Conservation (phyloP, 2,888 invertebrate species). For the Phorcus lineatus region DNA sequence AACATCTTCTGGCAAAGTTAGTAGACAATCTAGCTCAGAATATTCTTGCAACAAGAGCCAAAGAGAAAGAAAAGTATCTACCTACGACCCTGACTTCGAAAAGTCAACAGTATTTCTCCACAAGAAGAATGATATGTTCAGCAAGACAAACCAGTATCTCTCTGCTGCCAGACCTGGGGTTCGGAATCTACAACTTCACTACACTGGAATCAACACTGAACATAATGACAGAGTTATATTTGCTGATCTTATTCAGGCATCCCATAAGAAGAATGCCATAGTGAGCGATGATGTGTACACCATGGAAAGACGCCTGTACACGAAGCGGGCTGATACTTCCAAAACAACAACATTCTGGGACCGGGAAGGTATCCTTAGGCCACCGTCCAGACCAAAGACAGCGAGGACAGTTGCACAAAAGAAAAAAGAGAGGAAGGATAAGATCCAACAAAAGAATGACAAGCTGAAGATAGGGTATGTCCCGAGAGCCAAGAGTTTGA, state of each 20-base stretch:
- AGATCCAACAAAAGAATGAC: constrained; percentile 56
- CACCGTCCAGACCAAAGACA: constrained; percentile 39
- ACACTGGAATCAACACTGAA: constrained; percentile 59
- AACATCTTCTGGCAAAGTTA: background rate
- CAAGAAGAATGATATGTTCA: constrained; percentile 49
- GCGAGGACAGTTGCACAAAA: constrained; percentile 55
- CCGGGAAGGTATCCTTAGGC: constrained; percentile 46
- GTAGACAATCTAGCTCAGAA: background rate
- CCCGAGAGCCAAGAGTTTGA: constrained; percentile 49
- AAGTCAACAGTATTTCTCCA: constrained; percentile 53
- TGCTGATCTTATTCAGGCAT: constrained; percentile 53
- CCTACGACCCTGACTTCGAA: constrained; percentile 56
- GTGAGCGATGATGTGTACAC: constrained; percentile 46
- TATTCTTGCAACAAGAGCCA: background rate
- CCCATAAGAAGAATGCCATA: constrained; percentile 48
- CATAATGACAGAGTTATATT: constrained; percentile 59
- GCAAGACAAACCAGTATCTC: constrained; percentile 49
- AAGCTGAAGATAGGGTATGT: constrained; percentile 55
- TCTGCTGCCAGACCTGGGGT: constrained; percentile 50
- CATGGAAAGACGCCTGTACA: constrained; percentile 53
- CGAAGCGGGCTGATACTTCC: constrained; percentile 47
- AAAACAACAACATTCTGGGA: constrained; percentile 52
- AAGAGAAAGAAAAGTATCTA: constrained; percentile 31
- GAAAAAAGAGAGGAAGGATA: constrained; percentile 55
- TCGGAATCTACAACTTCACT: constrained; percentile 47